These are phyloP conservation scores for Anguilla japonica DNA, from an alignment of 2,113 vertebrate species.

Conservation along the genomic window DNA sequence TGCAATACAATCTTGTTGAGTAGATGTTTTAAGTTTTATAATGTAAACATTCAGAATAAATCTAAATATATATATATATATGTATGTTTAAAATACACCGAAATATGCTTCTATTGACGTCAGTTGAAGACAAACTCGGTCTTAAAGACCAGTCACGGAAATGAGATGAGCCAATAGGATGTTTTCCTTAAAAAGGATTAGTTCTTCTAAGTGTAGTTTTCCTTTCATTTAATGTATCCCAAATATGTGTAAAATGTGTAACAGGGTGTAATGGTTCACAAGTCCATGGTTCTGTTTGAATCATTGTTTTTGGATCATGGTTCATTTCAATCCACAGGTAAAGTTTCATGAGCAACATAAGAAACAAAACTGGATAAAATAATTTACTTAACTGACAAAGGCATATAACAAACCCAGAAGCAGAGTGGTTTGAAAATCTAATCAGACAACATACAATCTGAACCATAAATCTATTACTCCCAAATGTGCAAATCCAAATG, in stretches of 20 bases:
- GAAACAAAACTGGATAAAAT: background rate
- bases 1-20: constrained; percentile 21
- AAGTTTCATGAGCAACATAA: too few species aligned
- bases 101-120: background rate
- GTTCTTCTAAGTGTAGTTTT: background rate
- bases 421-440: background rate
- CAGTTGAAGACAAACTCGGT: background rate
- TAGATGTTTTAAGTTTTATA: background rate
- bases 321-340: background rate
- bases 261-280: background rate
- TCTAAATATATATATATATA: background rate
- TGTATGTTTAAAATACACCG: background rate
- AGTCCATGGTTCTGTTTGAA: background rate
- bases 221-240: background rate
- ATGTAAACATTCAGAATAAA: background rate
- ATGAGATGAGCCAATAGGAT: background rate
- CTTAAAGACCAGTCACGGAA: background rate
- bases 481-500: background rate
- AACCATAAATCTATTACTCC: background rate
- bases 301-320: too few species aligned
- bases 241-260: background rate
- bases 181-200: background rate
- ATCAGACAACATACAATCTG: background rate
- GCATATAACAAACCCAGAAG: background rate
- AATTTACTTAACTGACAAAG: background rate